Evolutionary conservation across 2,113 vertebrate species (phyloP).

Genomic region (Macroglossus sobrinus): DNA sequence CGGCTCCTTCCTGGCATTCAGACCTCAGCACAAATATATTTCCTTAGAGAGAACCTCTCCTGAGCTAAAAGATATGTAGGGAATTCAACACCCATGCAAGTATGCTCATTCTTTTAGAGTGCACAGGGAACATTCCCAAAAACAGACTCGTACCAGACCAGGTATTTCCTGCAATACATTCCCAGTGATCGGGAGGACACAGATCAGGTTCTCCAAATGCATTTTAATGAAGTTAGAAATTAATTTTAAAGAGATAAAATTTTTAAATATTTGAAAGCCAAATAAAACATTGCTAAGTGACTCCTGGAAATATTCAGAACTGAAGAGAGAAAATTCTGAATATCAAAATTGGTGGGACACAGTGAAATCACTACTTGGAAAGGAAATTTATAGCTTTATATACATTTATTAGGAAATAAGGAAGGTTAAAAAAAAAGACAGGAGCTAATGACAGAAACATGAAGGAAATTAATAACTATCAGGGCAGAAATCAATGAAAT

Average conservation of each 20-base stretch:
- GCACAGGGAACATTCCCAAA: not conserved
- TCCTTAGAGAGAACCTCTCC: not conserved
- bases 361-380: not conserved
- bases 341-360: not conserved
- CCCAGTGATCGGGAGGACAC: no score
- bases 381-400: not conserved
- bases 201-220: not conserved
- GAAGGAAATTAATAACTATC: not conserved
- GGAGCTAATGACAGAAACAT: not conserved
- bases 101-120: not conserved
- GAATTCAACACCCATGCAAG: not conserved
- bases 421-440: not conserved
- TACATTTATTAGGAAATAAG: not conserved
- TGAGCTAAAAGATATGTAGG: not conserved
- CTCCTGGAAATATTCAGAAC: not conserved
- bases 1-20: not conserved
- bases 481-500: not conserved
- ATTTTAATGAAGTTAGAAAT: not conserved
- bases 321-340: not conserved
- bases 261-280: not conserved
- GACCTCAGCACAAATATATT: not conserved
- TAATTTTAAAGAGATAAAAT: not conserved
- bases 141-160: not conserved
- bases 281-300: not conserved
- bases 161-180: not conserved